Evolutionary conservation across 2,113 vertebrate genomes (phyloP).

Genomic region (Pipra filicauda): DNA sequence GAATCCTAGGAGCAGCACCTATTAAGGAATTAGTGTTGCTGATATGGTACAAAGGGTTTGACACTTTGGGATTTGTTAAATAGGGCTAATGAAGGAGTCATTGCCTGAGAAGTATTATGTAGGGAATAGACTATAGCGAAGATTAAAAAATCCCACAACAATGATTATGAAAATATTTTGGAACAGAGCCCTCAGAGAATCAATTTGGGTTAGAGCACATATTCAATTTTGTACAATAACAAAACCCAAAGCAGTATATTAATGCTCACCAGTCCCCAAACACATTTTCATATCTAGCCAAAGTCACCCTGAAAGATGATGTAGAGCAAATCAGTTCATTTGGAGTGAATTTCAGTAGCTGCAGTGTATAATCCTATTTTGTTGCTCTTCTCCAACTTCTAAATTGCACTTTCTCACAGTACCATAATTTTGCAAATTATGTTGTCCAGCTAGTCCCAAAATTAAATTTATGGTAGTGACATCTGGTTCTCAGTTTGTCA

Average conservation of each 20-base stretch:
- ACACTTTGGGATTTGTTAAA: conserved; percentile 32
- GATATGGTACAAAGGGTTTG: not conserved
- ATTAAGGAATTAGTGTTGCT: not conserved
- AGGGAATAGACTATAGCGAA: not conserved
- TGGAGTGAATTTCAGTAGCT: not conserved
- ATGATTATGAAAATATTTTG: conserved; percentile 57
- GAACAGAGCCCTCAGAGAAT: conserved; percentile 19
- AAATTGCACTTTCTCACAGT: not conserved
- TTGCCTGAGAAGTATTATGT: not conserved
- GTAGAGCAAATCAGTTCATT: not conserved
- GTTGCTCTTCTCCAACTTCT: not conserved
- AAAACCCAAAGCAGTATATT: conserved; percentile 29
- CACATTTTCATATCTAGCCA: conserved; percentile 1
- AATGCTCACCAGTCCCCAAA: not conserved
- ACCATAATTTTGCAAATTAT: not conserved
- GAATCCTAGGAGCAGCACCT: not conserved
- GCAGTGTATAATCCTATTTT: not conserved
- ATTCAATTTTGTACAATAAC: conserved; percentile 41
- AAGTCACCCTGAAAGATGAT: conserved; percentile 40
- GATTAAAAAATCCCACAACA: conserved; percentile 26
- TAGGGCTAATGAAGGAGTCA: conserved; percentile 36
- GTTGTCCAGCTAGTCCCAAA: not conserved
- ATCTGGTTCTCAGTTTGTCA: not conserved
- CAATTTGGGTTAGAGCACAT: not conserved
- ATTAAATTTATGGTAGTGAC: not conserved